Percentiles rank a stretch among this genome's conserved stretches.
phyloP scores from a whole-genome alignment of 2,888 invertebrate genomes.

The Syrista parreyssii region DNA sequence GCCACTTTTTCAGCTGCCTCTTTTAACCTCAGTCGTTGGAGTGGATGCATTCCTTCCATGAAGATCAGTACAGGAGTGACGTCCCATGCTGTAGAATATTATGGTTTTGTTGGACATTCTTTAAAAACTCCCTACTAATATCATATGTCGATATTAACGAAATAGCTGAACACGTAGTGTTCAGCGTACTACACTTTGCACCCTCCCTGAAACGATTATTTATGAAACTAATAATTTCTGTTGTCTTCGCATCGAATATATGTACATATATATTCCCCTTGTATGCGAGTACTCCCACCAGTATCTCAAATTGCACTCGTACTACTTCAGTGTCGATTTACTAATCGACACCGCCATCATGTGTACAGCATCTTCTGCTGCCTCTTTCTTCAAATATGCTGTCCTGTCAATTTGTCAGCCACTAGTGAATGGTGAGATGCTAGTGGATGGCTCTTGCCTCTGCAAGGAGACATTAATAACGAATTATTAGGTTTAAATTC shows the following conservation, averaged over 20 bases:
- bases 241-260: conserved; percentile 15
- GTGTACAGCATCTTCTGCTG: conserved; percentile 7
- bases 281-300: conserved; percentile 24
- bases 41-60: conserved; percentile 15
- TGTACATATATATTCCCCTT: conserved; percentile 20
- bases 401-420: conserved; percentile 30
- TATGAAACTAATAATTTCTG: conserved; percentile 23
- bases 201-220: conserved; percentile 10
- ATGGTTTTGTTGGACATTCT: conserved; percentile 25
- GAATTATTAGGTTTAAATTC: conserved; percentile 22
- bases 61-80: conserved; percentile 22
- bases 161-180: conserved; percentile 23
- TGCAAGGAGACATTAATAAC: conserved; percentile 28
- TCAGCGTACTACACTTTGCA: conserved; percentile 17
- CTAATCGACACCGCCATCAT: conserved; percentile 19
- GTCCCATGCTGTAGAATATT: conserved; percentile 31
- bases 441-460: conserved; percentile 25
- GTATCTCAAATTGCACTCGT: conserved; percentile 19
- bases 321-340: conserved; percentile 22
- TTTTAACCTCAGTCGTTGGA: conserved; percentile 19
- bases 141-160: conserved; percentile 22
- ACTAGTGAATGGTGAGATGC: conserved; percentile 30
- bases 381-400: conserved; percentile 20
- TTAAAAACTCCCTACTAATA: conserved; percentile 24
- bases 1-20: conserved; percentile 27